A percentile compares a stretch with the other conserved stretches of the same genome.
phyloP scores from a whole-genome alignment of 2,113 vertebrate species.

The Ardeotis arabs region DNA sequence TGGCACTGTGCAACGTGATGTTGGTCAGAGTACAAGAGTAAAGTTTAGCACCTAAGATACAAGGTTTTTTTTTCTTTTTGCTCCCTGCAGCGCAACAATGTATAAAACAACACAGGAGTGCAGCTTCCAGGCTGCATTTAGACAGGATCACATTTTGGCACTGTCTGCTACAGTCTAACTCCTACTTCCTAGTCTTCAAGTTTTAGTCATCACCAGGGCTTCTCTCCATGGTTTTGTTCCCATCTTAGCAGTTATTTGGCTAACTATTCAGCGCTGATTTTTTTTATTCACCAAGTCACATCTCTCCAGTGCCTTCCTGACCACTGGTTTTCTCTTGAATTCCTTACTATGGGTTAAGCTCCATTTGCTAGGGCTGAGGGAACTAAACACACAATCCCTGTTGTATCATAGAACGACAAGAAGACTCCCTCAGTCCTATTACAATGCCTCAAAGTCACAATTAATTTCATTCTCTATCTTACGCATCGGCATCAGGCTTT shows the following conservation, averaged over 20 bases:
- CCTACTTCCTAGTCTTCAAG: constrained; percentile 41
- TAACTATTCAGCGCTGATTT: neutral
- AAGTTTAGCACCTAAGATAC: neutral
- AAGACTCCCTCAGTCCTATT: neutral
- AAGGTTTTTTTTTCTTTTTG: neutral
- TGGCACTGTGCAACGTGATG: neutral
- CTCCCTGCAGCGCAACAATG: neutral
- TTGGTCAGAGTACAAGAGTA: neutral
- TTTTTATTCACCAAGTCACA: neutral
- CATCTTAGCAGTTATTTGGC: neutral
- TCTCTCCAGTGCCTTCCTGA: neutral
- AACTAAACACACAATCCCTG: neutral
- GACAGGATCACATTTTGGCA: constrained; percentile 1
- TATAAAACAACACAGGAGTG: neutral
- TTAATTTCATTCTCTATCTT: neutral
- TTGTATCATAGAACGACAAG: neutral
- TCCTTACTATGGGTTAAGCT: neutral
- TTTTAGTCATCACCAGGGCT: constrained; percentile 53
- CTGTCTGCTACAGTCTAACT: constrained; percentile 46
- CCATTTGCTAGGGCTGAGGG: neutral
- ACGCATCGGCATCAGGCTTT: neutral
- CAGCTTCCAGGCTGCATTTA: neutral
- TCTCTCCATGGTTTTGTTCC: neutral
- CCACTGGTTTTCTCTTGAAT: neutral
- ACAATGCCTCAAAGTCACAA: neutral